Percentiles rank a stretch among this genome's conserved stretches.
phyloP scores from a whole-genome alignment of 2,888 invertebrate genomes.

The Lochmaea capreae region DNA sequence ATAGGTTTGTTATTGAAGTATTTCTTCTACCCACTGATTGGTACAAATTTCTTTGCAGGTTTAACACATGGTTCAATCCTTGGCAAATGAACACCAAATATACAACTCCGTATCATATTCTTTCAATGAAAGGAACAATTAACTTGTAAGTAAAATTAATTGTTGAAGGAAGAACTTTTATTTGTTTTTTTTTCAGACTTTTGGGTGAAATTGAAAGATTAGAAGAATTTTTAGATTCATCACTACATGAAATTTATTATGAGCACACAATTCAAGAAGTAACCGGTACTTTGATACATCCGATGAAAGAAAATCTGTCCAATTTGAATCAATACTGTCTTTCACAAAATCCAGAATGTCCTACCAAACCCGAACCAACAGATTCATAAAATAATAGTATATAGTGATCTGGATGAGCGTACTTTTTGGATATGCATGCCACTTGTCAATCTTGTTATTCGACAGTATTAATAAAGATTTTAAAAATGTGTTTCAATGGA shows the following conservation, averaged over 20 bases:
- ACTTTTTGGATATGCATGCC: too few relatives aligned
- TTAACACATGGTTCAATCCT: slow-evolving; percentile 77
- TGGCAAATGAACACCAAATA: slow-evolving; percentile 77
- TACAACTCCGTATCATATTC: slow-evolving; percentile 75
- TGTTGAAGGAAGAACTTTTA: background rate
- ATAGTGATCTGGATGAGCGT: background rate
- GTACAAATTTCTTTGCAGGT: slow-evolving; percentile 64
- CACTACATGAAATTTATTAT: slow-evolving; percentile 70
- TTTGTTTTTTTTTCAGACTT: slow-evolving; percentile 62
- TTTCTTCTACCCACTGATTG: background rate
- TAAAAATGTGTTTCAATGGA: slow-evolving; percentile 1
- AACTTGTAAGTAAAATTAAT: slow-evolving; percentile 68
- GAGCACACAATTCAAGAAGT: slow-evolving; percentile 73
- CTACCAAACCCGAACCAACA: background rate
- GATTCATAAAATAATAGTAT: background rate
- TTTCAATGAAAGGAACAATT: slow-evolving; percentile 70
- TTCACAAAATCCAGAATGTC: background rate
- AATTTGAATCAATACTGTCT: slow-evolving; percentile 64
- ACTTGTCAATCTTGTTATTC: background rate
- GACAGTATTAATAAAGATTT: background rate
- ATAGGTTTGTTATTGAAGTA: slow-evolving; percentile 66
- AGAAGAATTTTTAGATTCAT: slow-evolving; percentile 68
- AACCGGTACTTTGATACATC: slow-evolving; percentile 69
- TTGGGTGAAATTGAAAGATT: slow-evolving; percentile 68
- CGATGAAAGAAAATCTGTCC: slow-evolving; percentile 67